These are phyloP conservation scores for Bombus affinis DNA, from an alignment of 1,140 invertebrate genomes.

Conservation along the genomic window DNA sequence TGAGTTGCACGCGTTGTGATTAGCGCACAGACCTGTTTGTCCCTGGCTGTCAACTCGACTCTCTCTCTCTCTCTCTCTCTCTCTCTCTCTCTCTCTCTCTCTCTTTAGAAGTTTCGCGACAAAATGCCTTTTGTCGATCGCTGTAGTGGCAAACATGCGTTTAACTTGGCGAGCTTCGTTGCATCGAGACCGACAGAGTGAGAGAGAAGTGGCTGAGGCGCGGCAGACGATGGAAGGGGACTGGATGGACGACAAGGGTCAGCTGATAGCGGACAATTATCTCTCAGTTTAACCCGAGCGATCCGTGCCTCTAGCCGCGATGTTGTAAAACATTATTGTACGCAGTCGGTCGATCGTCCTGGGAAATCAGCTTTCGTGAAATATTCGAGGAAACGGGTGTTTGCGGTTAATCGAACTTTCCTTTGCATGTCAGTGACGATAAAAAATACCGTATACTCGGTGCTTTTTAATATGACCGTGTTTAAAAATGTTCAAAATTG, in stretches of 20 bases:
- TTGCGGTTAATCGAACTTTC: not conserved
- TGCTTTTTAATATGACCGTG: not conserved
- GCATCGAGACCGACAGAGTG: slow-evolving; percentile 39
- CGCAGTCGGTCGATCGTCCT: slow-evolving; percentile 35
- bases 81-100: not conserved
- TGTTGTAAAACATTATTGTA: slow-evolving; percentile 60
- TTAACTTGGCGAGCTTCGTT: slow-evolving; percentile 44
- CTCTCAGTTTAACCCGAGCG: slow-evolving; percentile 66
- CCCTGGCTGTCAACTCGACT: not conserved
- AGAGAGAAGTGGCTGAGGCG: slow-evolving; percentile 22
- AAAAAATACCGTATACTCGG: not conserved
- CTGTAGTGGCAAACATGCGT: slow-evolving; percentile 37
- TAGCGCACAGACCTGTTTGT: slow-evolving; percentile 36
- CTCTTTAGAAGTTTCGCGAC: slow-evolving; percentile 14
- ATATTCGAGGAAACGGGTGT: not conserved
- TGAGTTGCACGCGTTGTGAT: slow-evolving; percentile 62
- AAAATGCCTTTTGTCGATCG: slow-evolving; percentile 64
- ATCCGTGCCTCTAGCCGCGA: slow-evolving; percentile 54
- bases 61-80: not conserved
- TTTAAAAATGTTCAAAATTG: not conserved
- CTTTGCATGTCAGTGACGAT: not conserved
- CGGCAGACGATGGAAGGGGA: slow-evolving; percentile 16
- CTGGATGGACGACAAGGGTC: slow-evolving; percentile 64
- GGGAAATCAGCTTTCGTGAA: not conserved
- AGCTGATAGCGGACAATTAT: slow-evolving; percentile 72